Evolutionary conservation across 2,797 vertebrate species (phyloP), one percentile per base, ranked within the genome.

Genomic region (Melanotaenia pygmaea): DNA sequence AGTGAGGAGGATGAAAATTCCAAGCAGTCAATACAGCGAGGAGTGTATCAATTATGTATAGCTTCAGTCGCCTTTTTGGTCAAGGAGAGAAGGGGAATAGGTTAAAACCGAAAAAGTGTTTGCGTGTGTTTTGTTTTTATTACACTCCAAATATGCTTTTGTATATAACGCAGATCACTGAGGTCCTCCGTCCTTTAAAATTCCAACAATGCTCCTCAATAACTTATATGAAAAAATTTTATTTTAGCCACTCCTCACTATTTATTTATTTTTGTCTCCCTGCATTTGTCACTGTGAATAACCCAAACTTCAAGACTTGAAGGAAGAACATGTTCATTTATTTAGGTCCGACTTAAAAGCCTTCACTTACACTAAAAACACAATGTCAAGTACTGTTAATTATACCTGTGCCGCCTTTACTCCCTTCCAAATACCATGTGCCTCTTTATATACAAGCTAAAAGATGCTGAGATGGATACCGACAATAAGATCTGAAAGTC

Each of bases 1-100:
- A 80, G 88, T 18, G 74, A 76, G 75, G 76, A 84, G 88, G 80
- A 88, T 86, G 79, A 91, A 93, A 92, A 93, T 87, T 88, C 84
- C 83, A 89, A 81, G 70, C 82, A 86, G 91, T 94, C 90, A 83
- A 94, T 94, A 90, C 66, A 87, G 89, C 82, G 13, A 85, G 92
- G 84, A 91, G 91, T 72, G 67, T 90, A 94, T 94, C 90, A 94
- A 94, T 94, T 92, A 94, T 94, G 83, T 92, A 94, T 92, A 87
- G 70, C 70, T 83, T 75, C 80, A 86, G 65, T 79, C 66, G 64
- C 74, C 74, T 71, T 88, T 89, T 85, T 71, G 85, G 80, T 73
- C 24, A 51, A 71, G 37, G 32, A 70, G 70, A 68, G 28, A 62
- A 61, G 63, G 60, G 76, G 72, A 80, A 59, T 16, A 45, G 74